A percentile compares a stretch with the other conserved stretches of the same genome.
These are phyloP conservation scores for Tinamus guttatus DNA, from an alignment of 2,113 vertebrate species.

Conservation along the genomic window DNA sequence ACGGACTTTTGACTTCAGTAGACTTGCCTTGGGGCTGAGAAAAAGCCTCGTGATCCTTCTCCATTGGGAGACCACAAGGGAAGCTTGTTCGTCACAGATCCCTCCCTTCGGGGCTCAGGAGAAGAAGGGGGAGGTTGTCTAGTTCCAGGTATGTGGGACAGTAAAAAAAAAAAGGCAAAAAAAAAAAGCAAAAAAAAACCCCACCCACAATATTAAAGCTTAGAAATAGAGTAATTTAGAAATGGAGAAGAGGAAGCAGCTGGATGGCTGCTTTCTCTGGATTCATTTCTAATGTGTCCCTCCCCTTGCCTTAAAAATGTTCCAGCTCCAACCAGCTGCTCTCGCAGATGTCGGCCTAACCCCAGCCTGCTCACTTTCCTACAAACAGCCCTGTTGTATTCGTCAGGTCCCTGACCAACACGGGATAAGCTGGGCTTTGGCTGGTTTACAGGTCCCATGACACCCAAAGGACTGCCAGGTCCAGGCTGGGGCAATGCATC, in stretches of 20 bases:
- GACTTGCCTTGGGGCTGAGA: not conserved
- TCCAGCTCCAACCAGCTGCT: not conserved
- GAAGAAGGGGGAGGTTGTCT: not conserved
- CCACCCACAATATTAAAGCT: not conserved
- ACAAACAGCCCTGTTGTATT: not conserved
- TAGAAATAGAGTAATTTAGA: not conserved
- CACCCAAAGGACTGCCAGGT: too few species aligned
- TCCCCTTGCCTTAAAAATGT: not conserved
- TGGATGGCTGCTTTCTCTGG: not conserved
- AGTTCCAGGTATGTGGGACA: accelerated
- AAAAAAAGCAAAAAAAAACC: too few species aligned
- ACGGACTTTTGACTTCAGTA: not conserved
- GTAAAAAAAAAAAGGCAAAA: not conserved
- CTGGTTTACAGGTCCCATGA: not conserved
- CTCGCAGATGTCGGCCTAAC: not conserved
- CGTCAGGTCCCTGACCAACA: not conserved
- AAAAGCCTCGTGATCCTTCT: not conserved
- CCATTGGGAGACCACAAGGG: not conserved
- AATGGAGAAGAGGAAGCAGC: not conserved
- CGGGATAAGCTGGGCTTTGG: not conserved
- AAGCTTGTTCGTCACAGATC: not conserved
- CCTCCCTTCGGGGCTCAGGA: not conserved
- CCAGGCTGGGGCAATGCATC: too few species aligned
- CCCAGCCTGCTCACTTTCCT: not conserved
- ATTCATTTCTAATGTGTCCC: not conserved